These are phyloP conservation scores for Grallaria varia DNA, from an alignment of 2,113 vertebrate species.

Conservation along the genomic window DNA sequence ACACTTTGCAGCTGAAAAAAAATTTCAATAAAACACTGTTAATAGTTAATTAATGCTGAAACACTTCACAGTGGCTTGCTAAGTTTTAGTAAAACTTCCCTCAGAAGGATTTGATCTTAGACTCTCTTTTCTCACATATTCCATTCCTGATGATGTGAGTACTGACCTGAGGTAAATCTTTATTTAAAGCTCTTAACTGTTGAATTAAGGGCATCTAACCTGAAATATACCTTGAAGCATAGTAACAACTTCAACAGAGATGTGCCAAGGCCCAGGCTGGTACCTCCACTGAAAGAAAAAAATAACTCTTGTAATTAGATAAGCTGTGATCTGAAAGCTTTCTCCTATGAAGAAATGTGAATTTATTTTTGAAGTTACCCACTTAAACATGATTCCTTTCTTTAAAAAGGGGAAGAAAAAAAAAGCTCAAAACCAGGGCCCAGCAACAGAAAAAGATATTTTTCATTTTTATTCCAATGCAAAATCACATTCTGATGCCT, in stretches of 20 bases:
- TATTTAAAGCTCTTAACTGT: background rate
- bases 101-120: background rate
- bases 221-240: background rate
- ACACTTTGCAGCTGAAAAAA: background rate
- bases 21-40: background rate
- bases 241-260: background rate
- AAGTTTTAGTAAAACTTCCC: background rate
- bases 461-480: background rate
- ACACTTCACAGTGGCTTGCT: background rate
- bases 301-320: background rate
- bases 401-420: background rate
- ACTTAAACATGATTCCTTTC: background rate
- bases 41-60: background rate
- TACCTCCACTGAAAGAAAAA: background rate
- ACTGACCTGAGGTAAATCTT: background rate
- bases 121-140: background rate
- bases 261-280: rapidly evolving
- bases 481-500: background rate
- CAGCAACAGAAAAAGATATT: background rate
- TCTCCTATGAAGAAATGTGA: background rate
- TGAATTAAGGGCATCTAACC: background rate
- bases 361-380: background rate
- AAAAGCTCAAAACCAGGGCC: background rate
- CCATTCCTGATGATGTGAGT: background rate
- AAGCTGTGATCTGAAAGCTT: background rate